Evolutionary conservation across 1,140 invertebrate genomes (phyloP).

Genomic region (Lysiphlebus fabarum): DNA sequence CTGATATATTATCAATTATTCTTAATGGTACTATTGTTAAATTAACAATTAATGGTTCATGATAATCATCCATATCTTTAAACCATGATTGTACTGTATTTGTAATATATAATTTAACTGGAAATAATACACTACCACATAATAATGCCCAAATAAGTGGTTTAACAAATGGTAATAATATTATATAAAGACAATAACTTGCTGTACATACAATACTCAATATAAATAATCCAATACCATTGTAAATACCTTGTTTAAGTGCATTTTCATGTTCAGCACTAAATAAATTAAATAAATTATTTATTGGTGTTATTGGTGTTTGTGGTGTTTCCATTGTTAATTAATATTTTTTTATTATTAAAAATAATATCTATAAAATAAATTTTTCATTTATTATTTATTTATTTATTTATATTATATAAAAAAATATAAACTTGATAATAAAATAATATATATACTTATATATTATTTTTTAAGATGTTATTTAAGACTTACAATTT

Average conservation of each 20-base stretch:
- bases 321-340: constrained; percentile 31
- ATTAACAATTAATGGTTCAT: constrained; percentile 65
- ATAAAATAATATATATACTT: too few relatives aligned
- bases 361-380: too few relatives aligned
- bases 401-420: too few relatives aligned
- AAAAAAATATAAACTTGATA: too few relatives aligned
- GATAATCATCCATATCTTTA: constrained; percentile 58
- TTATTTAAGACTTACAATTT: too few relatives aligned
- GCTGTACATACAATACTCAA: constrained; percentile 65
- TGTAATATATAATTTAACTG: constrained; percentile 77
- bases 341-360: too few relatives aligned
- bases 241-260: constrained; percentile 83
- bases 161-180: constrained; percentile 86
- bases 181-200: constrained; percentile 76
- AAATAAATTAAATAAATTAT: constrained; percentile 51
- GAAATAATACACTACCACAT: constrained; percentile 85
- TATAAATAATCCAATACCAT: constrained; percentile 73
- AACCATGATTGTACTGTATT: constrained; percentile 72
- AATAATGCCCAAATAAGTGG: constrained; percentile 91
- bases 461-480: background rate
- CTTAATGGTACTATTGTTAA: constrained; percentile 72
- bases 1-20: constrained; percentile 67
- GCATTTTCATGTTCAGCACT: constrained; percentile 67
- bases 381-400: too few relatives aligned
- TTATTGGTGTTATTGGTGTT: constrained; percentile 49